phyloP scores from a whole-genome alignment of 2,888 invertebrate species.

The Clitarchus hookeri region DNA sequence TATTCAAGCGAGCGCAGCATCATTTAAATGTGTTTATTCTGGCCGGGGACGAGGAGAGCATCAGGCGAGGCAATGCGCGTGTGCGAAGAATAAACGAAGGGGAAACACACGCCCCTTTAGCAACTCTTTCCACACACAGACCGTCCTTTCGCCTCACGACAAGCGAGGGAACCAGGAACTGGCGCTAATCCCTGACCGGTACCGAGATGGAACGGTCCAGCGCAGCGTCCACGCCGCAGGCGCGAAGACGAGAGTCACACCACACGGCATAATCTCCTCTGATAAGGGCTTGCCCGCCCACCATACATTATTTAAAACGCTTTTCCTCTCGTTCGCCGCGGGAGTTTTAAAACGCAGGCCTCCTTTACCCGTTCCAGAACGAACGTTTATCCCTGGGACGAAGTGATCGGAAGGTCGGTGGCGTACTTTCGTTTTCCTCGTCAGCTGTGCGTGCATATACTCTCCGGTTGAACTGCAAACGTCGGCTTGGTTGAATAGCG shows the following conservation, averaged over 20 bases:
- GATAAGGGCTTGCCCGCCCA: no score
- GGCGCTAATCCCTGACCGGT: not conserved
- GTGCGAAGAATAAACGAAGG: not conserved
- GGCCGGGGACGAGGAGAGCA: not conserved
- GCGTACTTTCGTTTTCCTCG: not conserved
- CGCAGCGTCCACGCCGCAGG: no score
- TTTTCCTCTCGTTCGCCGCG: not conserved
- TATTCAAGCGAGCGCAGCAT: not conserved
- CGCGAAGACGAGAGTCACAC: no score
- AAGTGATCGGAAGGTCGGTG: not conserved
- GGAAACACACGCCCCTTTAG: not conserved
- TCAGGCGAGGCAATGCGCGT: not conserved
- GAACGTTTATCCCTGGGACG: not conserved
- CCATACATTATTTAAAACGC: not conserved
- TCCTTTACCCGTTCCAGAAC: not conserved
- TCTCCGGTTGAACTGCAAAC: no score
- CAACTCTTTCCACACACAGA: no score
- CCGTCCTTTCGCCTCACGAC: no score
- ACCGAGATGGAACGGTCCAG: no score
- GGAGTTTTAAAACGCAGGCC: no score
- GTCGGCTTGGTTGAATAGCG: no score
- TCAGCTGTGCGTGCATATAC: not conserved
- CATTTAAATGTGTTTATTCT: constrained; percentile 10
- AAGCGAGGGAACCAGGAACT: no score
- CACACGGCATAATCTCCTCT: no score